Evolutionary conservation across 2,888 invertebrate species (phyloP).

Genomic region (Orthonychiurus folsomi): DNA sequence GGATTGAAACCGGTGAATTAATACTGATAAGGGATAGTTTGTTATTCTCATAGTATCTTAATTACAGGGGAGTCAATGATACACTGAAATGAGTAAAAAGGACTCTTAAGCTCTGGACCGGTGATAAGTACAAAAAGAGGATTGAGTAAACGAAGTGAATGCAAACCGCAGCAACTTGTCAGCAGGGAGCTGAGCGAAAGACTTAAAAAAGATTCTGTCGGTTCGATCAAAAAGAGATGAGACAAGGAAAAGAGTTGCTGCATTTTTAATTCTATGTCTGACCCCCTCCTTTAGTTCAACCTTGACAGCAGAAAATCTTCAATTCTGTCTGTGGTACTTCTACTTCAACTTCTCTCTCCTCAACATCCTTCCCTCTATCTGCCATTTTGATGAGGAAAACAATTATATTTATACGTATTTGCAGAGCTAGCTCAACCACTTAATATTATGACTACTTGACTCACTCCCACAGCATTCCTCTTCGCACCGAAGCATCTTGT

Average conservation of each 20-base stretch:
- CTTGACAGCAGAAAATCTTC: neutral
- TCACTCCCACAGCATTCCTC: no score
- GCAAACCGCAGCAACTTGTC: conserved; percentile 1
- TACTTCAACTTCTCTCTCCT: neutral
- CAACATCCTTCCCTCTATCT: no score
- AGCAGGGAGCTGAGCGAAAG: conserved; percentile 8
- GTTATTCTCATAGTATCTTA: conserved; percentile 13
- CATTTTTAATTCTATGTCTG: conserved; percentile 5
- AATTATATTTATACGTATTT: conserved; percentile 1
- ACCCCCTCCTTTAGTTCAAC: conserved; percentile 14
- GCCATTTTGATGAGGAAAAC: neutral
- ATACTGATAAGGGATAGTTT: neutral
- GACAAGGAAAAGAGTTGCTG: conserved; percentile 6
- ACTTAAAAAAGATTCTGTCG: conserved; percentile 6
- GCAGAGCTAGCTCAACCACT: neutral
- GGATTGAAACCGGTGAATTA: no score
- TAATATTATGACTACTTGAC: neutral
- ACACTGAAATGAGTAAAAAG: conserved; percentile 10
- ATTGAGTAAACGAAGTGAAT: conserved; percentile 13
- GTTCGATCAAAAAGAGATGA: conserved; percentile 16
- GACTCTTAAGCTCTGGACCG: neutral
- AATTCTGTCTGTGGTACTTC: neutral
- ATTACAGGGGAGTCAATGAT: conserved; percentile 14
- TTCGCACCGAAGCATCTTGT: no score
- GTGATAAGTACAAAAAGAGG: neutral